These are phyloP conservation scores for Ophion slaviceki DNA, from an alignment of 2,888 invertebrate genomes.

Conservation along the genomic window DNA sequence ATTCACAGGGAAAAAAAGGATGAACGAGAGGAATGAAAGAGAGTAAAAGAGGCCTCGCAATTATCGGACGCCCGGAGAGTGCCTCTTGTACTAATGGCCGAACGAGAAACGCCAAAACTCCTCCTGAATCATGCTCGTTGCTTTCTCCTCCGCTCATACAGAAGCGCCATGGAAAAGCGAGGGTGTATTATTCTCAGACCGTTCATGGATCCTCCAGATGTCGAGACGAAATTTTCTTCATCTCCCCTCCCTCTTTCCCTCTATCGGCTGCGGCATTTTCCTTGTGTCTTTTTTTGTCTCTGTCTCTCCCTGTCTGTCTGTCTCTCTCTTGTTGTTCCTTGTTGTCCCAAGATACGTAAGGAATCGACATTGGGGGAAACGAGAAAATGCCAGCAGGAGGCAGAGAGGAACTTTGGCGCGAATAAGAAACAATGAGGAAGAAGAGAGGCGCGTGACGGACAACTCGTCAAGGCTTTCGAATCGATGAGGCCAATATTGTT, in stretches of 20 bases:
- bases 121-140: slow-evolving; percentile 34
- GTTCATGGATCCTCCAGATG: slow-evolving; percentile 61
- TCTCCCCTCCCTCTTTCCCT: not conserved
- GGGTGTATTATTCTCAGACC: slow-evolving; percentile 44
- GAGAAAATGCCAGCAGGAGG: slow-evolving; percentile 27
- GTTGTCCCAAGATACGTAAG: slow-evolving; percentile 72
- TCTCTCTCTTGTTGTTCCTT: slow-evolving; percentile 25
- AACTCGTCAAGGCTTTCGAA: slow-evolving; percentile 24
- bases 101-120: slow-evolving; percentile 49
- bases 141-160: slow-evolving; percentile 4
- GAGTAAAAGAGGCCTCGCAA: slow-evolving; percentile 69
- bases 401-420: slow-evolving; percentile 14
- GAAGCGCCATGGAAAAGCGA: slow-evolving; percentile 30
- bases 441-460: slow-evolving; percentile 20
- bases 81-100: slow-evolving; percentile 73
- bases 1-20: slow-evolving; percentile 14
- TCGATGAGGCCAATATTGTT: slow-evolving; percentile 37
- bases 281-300: not conserved
- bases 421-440: slow-evolving; percentile 16
- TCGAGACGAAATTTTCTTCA: slow-evolving; percentile 41
- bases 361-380: slow-evolving; percentile 73
- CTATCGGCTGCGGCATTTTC: not conserved
- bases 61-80: slow-evolving; percentile 72
- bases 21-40: slow-evolving; percentile 29
- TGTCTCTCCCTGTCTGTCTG: not conserved